Evolutionary conservation across 2,797 vertebrate species (phyloP), one percentile per base, ranked within the genome.

Genomic region (Tinamus major): DNA sequence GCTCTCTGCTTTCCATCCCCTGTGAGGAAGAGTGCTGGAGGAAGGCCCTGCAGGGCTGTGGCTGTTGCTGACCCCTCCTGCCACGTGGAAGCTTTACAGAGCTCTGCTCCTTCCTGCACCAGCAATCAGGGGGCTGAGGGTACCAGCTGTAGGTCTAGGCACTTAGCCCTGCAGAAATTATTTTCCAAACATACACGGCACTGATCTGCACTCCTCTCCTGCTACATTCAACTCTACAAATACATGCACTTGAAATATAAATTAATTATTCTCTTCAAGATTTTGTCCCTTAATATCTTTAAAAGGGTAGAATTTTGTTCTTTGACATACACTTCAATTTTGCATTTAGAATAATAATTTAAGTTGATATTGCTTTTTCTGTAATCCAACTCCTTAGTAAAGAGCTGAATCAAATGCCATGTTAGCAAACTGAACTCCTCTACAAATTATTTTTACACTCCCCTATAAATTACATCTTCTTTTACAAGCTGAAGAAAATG

Each of bases 101-200:
- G n/a, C 41, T 58, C 84, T 76, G n/a, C 33, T 1, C 9, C 21
- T 1, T 8, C 55, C 8, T 20, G 0, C 18, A 11, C n/a, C 14
- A 53, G 31, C 1, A 0, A 13, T 7, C 0, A 3, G 37, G 24
- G 16, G 31, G 53, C 11, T 6, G 9, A 51, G 6, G 21, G 13
- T 33, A 1, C 4, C 29, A 33, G 26, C 1, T 55, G 9, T 7
- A 70, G 9, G 19, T 17, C 26, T 10, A 4, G 44, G 46, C 37
- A 72, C 23, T 63, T 88, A 53, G 51, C 51, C 27, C 15, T 9
- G 2, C 11, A 35, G 12, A 44, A 88, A 62, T 4, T 44, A 24
- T 58, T 62, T 56, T 39, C 10, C 2, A 27, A 64, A 24, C 51
- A 46, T 21, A 20, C 37, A 51, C 55, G 12, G 12, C 65, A 24